Percentiles rank a stretch among this genome's conserved stretches.
These are phyloP conservation scores for Myotis vivesi DNA, from an alignment of 2,797 vertebrate species.

Conservation along the genomic window DNA sequence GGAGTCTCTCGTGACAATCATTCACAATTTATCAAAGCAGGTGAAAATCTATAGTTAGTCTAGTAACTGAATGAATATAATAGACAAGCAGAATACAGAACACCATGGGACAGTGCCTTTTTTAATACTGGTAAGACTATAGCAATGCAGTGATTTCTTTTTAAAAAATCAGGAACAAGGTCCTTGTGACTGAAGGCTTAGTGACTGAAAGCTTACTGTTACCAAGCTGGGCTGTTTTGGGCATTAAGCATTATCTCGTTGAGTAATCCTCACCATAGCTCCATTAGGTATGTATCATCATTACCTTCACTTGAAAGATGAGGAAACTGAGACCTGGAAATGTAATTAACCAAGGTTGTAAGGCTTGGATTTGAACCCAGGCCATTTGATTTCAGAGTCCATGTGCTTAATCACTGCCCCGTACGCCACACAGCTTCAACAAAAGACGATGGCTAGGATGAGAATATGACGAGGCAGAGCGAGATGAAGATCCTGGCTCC, in stretches of 20 bases:
- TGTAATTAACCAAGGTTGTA: background rate
- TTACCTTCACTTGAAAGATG: background rate
- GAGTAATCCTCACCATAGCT: background rate
- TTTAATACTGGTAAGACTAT: background rate
- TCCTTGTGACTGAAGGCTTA: background rate
- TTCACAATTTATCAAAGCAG: background rate
- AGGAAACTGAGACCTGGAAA: background rate
- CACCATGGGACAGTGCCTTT: background rate
- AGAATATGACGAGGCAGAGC: fast-evolving
- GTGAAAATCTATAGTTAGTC: background rate
- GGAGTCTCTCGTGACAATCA: background rate
- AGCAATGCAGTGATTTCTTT: background rate
- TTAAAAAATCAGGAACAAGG: background rate
- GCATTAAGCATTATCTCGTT: background rate
- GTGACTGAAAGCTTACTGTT: background rate
- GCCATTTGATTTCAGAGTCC: background rate
- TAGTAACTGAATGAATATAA: background rate
- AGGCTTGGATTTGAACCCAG: background rate
- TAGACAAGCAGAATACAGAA: background rate
- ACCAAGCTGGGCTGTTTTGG: too few relatives aligned
- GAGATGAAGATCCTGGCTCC: background rate
- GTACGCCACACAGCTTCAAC: fast-evolving
- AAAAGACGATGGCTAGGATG: too few relatives aligned
- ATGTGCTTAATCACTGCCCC: background rate
- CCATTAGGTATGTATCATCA: background rate